phyloP scores from a whole-genome alignment of 1,140 invertebrate genomes.

The Calosoma granatense region DNA sequence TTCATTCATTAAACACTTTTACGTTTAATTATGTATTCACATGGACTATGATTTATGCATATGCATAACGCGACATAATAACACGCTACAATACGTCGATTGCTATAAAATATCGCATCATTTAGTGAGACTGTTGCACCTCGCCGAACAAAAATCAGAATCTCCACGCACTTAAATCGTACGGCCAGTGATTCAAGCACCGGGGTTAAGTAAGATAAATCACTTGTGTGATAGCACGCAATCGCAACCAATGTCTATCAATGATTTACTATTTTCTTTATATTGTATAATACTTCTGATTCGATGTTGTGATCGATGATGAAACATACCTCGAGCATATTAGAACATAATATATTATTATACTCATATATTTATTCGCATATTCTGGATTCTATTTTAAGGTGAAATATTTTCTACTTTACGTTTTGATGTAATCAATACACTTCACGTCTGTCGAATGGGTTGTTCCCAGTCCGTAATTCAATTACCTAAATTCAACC shows the following conservation, averaged over 20 bases:
- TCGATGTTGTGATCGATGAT: too few species aligned
- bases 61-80: conserved; percentile 1
- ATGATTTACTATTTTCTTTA: too few species aligned
- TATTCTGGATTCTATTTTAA: too few species aligned
- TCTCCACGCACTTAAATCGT: too few species aligned
- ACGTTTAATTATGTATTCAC: conserved; percentile 6
- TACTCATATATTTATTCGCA: too few species aligned
- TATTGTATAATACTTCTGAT: too few species aligned
- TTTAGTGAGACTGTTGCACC: conserved; percentile 3
- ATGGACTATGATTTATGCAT: conserved; percentile 1
- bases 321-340: too few species aligned
- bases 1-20: conserved; percentile 8
- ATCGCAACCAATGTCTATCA: too few species aligned
- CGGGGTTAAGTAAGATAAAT: neutral
- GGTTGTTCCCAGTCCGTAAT: neutral
- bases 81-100: conserved; percentile 5
- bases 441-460: neutral
- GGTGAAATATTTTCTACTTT: too few species aligned
- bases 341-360: too few species aligned
- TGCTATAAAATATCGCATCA: conserved; percentile 7
- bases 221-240: neutral
- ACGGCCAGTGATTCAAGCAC: neutral
- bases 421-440: too few species aligned
- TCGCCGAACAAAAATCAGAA: neutral
- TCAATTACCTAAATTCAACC: neutral